These are phyloP conservation scores for Phaethornis superciliosus DNA, from an alignment of 2,113 vertebrate species.

Conservation along the genomic window DNA sequence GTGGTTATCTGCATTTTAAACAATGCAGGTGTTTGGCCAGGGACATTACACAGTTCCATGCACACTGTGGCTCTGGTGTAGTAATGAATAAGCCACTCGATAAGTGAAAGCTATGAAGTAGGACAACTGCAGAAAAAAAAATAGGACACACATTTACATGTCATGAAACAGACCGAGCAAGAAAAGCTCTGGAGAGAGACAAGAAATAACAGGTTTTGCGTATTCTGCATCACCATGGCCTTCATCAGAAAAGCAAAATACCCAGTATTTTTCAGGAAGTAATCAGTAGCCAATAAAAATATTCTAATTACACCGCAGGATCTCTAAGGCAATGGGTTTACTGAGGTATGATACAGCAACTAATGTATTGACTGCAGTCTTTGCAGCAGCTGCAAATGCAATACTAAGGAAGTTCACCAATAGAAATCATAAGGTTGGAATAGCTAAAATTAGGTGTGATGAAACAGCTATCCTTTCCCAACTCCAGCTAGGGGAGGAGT, in stretches of 20 bases:
- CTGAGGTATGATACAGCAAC: background rate
- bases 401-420: background rate
- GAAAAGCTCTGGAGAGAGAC: background rate
- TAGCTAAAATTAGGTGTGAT: background rate
- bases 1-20: background rate
- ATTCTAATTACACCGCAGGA: background rate
- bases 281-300: background rate
- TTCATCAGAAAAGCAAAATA: background rate
- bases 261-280: background rate
- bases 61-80: background rate
- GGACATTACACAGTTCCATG: background rate
- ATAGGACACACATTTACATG: background rate
- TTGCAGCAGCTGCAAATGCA: background rate
- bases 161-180: background rate
- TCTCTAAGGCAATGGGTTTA: background rate
- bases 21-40: background rate
- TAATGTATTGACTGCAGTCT: background rate
- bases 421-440: background rate
- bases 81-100: background rate
- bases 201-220: background rate
- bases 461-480: background rate
- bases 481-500: background rate
- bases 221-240: background rate
- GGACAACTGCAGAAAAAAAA: conserved; percentile 4
- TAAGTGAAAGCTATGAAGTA: background rate